These are phyloP conservation scores for Adineta ricciae DNA, from an alignment of 2,888 invertebrate genomes.

Conservation along the genomic window DNA sequence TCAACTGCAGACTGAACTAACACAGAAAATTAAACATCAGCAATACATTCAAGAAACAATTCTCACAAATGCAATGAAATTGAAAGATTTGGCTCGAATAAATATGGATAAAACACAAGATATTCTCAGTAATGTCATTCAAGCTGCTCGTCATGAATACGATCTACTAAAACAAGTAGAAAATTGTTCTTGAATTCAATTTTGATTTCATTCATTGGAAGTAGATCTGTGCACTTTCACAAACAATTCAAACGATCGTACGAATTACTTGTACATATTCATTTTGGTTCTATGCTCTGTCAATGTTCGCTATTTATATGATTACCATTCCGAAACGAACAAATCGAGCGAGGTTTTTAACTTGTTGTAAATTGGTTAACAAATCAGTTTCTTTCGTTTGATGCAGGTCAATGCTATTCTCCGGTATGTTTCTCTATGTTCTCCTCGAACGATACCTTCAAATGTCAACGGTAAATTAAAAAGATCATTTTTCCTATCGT, in stretches of 20 bases:
- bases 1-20: not conserved
- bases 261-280: conserved; percentile 3
- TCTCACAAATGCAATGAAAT: not conserved
- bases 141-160: conserved; percentile 7
- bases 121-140: not conserved
- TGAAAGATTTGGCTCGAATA: not conserved
- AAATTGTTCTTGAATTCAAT: not conserved
- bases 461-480: not conserved
- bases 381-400: not conserved
- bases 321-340: not conserved
- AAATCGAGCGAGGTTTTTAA: not conserved
- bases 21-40: not conserved
- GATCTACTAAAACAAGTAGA: conserved; percentile 8
- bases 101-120: conserved; percentile 19
- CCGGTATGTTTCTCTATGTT: not conserved
- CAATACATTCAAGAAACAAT: not conserved
- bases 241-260: conserved; percentile 15
- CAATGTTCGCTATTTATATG: not conserved
- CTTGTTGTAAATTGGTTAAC: no score
- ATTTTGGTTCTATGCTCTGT: conserved; percentile 9
- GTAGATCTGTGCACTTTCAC: not conserved
- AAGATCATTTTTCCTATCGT: not conserved
- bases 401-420: not conserved
- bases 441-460: not conserved
- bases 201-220: not conserved